These are phyloP conservation scores for Blastobasis lacticolella DNA, from an alignment of 2,888 invertebrate genomes.

Conservation along the genomic window DNA sequence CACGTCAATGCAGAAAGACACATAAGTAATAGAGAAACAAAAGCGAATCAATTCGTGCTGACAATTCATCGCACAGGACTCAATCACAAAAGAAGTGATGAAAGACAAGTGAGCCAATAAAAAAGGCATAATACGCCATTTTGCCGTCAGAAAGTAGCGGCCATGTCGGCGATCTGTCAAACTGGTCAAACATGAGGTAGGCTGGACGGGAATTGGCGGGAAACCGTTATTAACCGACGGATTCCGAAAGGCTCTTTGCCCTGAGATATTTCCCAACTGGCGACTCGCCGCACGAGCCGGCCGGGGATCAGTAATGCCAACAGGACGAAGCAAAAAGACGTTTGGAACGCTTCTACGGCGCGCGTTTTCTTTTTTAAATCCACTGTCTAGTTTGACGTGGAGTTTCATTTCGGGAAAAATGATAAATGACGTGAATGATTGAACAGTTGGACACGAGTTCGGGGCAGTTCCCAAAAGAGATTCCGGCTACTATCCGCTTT, in stretches of 20 bases:
- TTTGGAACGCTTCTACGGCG: constrained; percentile 53
- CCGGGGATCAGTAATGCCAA: constrained; percentile 43
- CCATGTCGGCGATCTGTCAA: constrained; percentile 70
- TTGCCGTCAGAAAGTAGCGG: constrained; percentile 64
- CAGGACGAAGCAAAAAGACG: constrained; percentile 63
- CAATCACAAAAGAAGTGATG: constrained; percentile 70
- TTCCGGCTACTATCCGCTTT: constrained; percentile 42
- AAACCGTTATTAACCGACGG: constrained; percentile 44
- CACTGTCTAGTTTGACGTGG: constrained; percentile 56
- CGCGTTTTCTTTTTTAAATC: constrained; percentile 59
- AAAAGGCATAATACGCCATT: constrained; percentile 70
- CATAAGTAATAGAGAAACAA: constrained; percentile 48
- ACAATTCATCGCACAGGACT: constrained; percentile 52
- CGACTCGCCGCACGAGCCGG: constrained; percentile 35
- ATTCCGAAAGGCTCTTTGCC: constrained; percentile 34
- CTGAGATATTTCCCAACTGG: constrained; percentile 27
- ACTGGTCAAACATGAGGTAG: constrained; percentile 64
- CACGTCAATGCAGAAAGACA: constrained; percentile 23
- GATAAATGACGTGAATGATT: constrained; percentile 70
- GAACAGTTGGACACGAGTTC: constrained; percentile 51
- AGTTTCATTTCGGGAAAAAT: constrained; percentile 60
- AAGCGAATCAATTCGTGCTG: constrained; percentile 48
- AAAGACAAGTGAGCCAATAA: constrained; percentile 65
- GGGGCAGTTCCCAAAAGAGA: constrained; percentile 48
- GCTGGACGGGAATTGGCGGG: constrained; percentile 35